Evolutionary conservation across 1,140 invertebrate genomes (phyloP).

Genomic region (Ptiloglossa arizonensis): DNA sequence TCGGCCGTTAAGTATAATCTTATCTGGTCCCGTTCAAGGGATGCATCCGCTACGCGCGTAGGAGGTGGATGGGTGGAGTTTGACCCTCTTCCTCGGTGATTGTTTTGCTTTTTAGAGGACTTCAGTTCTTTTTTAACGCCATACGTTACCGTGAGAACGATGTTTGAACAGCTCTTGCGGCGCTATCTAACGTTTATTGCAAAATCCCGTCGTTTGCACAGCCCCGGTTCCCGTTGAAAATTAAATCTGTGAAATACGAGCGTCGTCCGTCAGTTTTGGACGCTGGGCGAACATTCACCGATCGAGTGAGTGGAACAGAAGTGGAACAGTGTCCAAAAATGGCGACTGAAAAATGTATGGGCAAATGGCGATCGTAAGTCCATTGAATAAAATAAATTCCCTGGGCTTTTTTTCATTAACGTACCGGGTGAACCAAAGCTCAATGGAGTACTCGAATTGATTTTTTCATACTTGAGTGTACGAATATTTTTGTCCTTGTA

Average conservation of each 20-base stretch:
- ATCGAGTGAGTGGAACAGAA: background rate
- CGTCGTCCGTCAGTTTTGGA: background rate
- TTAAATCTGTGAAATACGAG: slow-evolving; percentile 10
- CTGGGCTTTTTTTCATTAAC: too few relatives aligned
- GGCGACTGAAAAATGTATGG: too few relatives aligned
- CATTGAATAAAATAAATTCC: background rate
- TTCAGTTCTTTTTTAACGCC: slow-evolving; percentile 2
- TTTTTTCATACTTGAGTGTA: too few relatives aligned
- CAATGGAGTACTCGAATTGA: too few relatives aligned
- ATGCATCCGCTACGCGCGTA: background rate
- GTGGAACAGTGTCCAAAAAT: background rate
- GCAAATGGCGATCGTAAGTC: too few relatives aligned
- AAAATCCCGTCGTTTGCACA: background rate
- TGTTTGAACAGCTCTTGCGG: slow-evolving; percentile 31
- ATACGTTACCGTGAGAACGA: background rate
- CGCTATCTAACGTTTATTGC: slow-evolving; percentile 27
- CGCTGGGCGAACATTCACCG: background rate
- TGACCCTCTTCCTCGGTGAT: background rate
- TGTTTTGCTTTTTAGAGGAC: slow-evolving; percentile 16
- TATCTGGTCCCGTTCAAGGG: slow-evolving; percentile 8
- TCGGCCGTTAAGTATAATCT: slow-evolving; percentile 29
- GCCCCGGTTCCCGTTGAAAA: background rate
- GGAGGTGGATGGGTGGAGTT: background rate
- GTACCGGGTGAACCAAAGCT: too few relatives aligned
- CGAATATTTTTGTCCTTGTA: too few relatives aligned